Percentiles rank a stretch among this genome's conserved stretches.
phyloP scores from a whole-genome alignment of 2,113 vertebrate genomes.

The Tachuris rubrigastra region DNA sequence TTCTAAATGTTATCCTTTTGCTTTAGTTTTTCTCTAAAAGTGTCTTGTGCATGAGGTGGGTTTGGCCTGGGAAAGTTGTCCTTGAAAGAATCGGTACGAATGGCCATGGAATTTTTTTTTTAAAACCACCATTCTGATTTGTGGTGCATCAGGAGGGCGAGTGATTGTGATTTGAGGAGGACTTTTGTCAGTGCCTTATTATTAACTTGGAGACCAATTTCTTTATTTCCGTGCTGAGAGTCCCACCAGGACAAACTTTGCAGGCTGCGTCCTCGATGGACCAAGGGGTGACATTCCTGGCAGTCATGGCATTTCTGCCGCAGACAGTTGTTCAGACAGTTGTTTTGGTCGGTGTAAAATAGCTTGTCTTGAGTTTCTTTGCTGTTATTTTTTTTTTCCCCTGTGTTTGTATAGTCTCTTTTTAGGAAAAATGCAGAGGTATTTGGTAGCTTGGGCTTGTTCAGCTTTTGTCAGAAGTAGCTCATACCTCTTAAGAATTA shows the following conservation, averaged over 20 bases:
- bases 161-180: background rate
- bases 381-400: background rate
- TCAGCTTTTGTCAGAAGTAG: background rate
- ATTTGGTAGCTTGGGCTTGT: background rate
- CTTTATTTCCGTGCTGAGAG: background rate
- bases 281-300: background rate
- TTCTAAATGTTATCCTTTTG: background rate
- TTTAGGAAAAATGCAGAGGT: background rate
- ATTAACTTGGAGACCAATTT: slow-evolving; percentile 49
- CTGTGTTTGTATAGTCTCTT: background rate
- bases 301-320: background rate
- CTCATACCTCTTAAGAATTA: background rate
- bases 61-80: background rate
- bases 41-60: slow-evolving; percentile 27
- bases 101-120: background rate
- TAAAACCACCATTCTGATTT: background rate
- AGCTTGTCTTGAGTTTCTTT: background rate
- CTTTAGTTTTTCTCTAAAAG: background rate
- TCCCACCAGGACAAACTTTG: background rate
- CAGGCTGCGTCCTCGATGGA: background rate
- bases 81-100: background rate
- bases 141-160: background rate
- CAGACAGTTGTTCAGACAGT: background rate
- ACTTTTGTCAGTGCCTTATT: slow-evolving; percentile 73
- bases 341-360: background rate